Conservation (phyloP, 2,113 vertebrate species). For the Lanius collurio region DNA sequence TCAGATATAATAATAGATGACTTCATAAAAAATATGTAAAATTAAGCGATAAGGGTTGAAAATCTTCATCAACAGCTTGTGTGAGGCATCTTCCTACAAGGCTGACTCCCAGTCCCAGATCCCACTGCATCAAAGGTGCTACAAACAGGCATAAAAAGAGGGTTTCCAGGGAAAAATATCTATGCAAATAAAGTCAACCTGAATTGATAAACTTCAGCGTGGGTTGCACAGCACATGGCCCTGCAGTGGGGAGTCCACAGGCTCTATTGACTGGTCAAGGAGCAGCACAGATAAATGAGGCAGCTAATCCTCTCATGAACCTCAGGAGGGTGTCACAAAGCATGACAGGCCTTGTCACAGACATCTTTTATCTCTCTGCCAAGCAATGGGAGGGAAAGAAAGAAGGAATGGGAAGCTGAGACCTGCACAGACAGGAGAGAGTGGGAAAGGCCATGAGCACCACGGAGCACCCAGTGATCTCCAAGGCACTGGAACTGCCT, state of each 20-base stretch:
- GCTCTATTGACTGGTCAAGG: neutral
- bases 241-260: neutral
- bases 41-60: neutral
- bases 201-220: accelerated
- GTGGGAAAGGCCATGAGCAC: neutral
- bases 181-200: neutral
- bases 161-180: neutral
- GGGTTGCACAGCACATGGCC: accelerated
- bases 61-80: too few relatives aligned
- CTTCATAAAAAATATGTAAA: neutral
- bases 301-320: neutral
- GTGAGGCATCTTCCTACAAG: neutral
- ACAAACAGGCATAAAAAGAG: neutral
- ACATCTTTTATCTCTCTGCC: neutral
- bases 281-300: neutral
- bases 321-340: neutral
- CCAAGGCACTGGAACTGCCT: neutral
- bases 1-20: neutral
- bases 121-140: neutral
- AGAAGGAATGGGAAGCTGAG: neutral
- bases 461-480: neutral
- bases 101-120: neutral
- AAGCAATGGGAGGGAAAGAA: neutral
- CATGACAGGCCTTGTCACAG: accelerated
- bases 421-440: neutral